phyloP scores from a whole-genome alignment of 1,140 invertebrate species.

The Listronotus bonariensis region DNA sequence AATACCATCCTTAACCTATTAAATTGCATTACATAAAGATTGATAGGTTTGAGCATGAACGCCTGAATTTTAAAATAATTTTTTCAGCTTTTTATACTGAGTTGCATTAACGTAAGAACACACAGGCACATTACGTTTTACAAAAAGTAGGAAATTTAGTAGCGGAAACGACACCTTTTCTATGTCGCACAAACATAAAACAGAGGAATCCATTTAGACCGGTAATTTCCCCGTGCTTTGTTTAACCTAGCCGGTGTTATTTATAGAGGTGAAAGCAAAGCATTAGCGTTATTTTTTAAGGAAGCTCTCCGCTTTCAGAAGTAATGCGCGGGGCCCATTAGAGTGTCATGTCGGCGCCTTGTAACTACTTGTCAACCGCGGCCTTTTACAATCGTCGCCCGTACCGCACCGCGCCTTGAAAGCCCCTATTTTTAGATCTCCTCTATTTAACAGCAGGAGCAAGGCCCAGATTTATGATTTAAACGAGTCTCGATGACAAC shows the following conservation, averaged over 20 bases:
- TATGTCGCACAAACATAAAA: conserved; percentile 19
- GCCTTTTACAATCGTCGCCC: conserved; percentile 31
- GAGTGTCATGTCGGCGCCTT: conserved; percentile 43
- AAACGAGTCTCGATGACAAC: conserved; percentile 19
- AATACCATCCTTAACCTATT: too few species aligned
- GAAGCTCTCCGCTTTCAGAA: conserved; percentile 20
- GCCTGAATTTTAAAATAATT: too few species aligned
- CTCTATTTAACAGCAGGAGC: conserved; percentile 10
- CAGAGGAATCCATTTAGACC: conserved; percentile 29
- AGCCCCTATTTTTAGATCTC: conserved; percentile 30
- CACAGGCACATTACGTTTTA: too few species aligned
- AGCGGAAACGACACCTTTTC: too few species aligned
- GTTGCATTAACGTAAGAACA: too few species aligned
- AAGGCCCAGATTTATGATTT: conserved; percentile 21
- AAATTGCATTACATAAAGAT: too few species aligned
- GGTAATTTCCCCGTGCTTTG: conserved; percentile 18
- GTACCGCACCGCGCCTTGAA: conserved; percentile 11
- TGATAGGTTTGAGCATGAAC: too few species aligned
- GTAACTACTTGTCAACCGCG: conserved; percentile 43
- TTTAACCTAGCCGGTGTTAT: conserved; percentile 24
- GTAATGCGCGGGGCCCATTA: conserved; percentile 42
- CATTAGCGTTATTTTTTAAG: conserved; percentile 41
- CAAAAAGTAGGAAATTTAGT: too few species aligned
- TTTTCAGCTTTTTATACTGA: too few species aligned
- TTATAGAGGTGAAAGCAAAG: conserved; percentile 32